Evolutionary conservation across 2,797 vertebrate species (phyloP), one percentile per base, ranked within the genome.

Genomic region (Malacoraja senta): DNA sequence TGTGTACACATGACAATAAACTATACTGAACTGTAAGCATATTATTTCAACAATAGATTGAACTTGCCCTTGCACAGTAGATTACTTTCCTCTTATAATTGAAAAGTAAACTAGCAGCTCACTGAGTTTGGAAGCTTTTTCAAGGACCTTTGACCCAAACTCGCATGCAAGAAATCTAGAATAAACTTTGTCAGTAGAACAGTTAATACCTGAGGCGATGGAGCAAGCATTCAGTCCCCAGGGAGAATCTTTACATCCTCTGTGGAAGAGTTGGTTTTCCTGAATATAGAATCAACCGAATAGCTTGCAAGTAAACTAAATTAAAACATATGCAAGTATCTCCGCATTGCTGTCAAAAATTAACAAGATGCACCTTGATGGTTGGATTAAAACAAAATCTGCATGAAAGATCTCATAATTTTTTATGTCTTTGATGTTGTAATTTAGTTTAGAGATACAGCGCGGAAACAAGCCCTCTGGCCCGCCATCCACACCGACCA

Each of bases 151-250:
- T 91, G 90, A 24, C 24, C 68, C 68, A 24, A 71, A 91, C 19
- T 71, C 32, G 15, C 12, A 6, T 91, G 90, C 68, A 53, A 35
- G 53, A 26, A 72, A 19, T 91, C 68, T 74, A 38, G 88, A 91
- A 91, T 91, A 29, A 3, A 91, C 24, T 72, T 44, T 91, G 3
- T 91, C 63, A 91, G 71, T 91, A 71, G 65, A 91, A 71, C 65
- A 91, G 65, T 71, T 38, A 91, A 35, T 72, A 24, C 90, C 21
- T 74, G 9, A 74, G 90, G 24, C 68, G 26, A 29, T 91, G 90
- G 38, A 29, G 65, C 65, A 44, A 71, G 21, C 19, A 29, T 74
- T 91, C 38, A 74, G 90, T 29, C 90, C 26, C 13, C 24, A 74
- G 19, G 68, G 21, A 91, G 72, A 65, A 44, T 15, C 1, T 74